A percentile compares a stretch with the other conserved stretches of the same genome.
Conservation (phyloP, 2,797 vertebrate species). For the Oophaga sylvatica region DNA sequence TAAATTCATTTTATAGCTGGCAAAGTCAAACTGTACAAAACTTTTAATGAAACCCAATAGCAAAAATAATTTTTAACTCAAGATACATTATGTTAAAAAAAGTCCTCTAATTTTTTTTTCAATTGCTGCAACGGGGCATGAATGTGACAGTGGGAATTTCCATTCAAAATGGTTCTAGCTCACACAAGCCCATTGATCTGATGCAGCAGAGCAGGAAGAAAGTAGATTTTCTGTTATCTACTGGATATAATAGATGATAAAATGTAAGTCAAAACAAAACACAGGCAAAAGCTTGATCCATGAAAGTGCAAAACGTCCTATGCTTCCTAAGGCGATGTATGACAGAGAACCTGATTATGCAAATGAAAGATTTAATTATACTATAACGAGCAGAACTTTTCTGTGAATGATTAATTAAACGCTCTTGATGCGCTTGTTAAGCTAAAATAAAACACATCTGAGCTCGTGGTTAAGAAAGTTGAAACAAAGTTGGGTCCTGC, state of each 20-base stretch:
- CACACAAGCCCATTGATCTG: not conserved
- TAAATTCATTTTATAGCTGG: too few relatives aligned
- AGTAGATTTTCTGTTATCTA: not conserved
- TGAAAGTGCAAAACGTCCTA: not conserved
- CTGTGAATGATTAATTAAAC: not conserved
- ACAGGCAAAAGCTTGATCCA: not conserved
- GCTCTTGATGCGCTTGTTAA: not conserved
- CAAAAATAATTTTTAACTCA: too few relatives aligned
- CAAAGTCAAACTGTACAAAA: too few relatives aligned
- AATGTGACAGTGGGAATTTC: too few relatives aligned
- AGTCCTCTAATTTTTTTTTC: too few relatives aligned
- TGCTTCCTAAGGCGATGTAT: not conserved
- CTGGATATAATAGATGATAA: not conserved
- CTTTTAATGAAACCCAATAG: too few relatives aligned
- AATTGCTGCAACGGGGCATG: too few relatives aligned
- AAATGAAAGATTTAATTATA: slow-evolving; percentile 1
- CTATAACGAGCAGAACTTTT: not conserved
- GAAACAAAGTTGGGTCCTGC: not conserved
- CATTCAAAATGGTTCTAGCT: too few relatives aligned
- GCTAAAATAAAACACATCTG: not conserved
- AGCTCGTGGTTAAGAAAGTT: not conserved
- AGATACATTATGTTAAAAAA: too few relatives aligned
- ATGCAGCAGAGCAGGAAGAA: not conserved
- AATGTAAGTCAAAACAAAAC: not conserved
- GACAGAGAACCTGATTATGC: slow-evolving; percentile 2